phyloP scores from a whole-genome alignment of 2,888 invertebrate genomes.

The Meganola albula region DNA sequence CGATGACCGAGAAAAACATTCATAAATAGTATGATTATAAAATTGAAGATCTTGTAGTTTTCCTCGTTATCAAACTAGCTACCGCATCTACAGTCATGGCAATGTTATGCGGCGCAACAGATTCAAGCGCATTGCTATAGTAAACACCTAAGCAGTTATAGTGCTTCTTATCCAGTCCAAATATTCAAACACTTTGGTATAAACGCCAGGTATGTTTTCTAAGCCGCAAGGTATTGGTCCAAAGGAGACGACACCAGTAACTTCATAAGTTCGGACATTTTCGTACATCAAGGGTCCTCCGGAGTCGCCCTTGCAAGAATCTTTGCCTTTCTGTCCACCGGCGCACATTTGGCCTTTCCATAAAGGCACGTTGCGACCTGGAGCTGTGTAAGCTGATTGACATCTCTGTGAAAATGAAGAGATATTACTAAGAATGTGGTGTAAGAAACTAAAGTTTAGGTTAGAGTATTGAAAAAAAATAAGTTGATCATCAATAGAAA shows the following conservation, averaged over 20 bases:
- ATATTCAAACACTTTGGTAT: slow-evolving; percentile 77
- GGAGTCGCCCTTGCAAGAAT: slow-evolving; percentile 79
- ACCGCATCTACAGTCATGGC: too few relatives aligned
- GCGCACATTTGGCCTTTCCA: slow-evolving; percentile 18
- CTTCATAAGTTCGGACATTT: slow-evolving; percentile 33
- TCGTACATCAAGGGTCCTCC: slow-evolving; percentile 79
- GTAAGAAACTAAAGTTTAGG: not conserved
- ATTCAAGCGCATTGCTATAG: too few relatives aligned
- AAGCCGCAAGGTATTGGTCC: slow-evolving; percentile 80
- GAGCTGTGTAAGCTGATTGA: slow-evolving; percentile 9
- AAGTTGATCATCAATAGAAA: too few relatives aligned
- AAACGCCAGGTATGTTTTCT: slow-evolving; percentile 78
- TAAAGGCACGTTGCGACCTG: slow-evolving; percentile 10
- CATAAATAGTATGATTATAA: too few relatives aligned
- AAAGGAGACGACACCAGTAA: slow-evolving; percentile 78
- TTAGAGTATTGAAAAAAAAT: too few relatives aligned
- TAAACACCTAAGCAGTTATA: not conserved
- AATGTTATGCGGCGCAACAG: too few relatives aligned
- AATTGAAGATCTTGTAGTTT: too few relatives aligned
- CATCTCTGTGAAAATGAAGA: slow-evolving; percentile 12
- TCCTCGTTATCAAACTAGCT: too few relatives aligned
- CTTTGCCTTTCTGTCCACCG: slow-evolving; percentile 16
- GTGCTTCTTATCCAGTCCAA: slow-evolving; percentile 70
- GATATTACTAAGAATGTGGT: not conserved
- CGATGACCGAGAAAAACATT: too few relatives aligned